phyloP scores from a whole-genome alignment of 2,797 vertebrate species.

The Crossoptilon crossoptilon region DNA sequence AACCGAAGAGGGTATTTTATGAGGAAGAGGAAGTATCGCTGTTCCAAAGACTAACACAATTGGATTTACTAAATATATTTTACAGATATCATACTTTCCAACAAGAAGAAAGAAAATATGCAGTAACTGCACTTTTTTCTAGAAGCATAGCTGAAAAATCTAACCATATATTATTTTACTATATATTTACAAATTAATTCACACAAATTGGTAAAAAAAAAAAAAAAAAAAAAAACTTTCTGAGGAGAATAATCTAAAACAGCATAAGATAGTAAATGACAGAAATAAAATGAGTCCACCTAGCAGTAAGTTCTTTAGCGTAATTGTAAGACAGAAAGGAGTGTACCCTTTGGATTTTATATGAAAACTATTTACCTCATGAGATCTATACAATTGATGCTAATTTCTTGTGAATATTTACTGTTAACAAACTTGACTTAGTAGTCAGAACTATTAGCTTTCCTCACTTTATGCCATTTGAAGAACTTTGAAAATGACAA shows the following conservation, averaged over 20 bases:
- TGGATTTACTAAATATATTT: neutral
- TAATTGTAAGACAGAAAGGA: neutral
- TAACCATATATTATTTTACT: neutral
- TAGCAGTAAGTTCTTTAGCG: neutral
- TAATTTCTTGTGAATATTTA: slow-evolving; percentile 36
- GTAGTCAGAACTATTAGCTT: slow-evolving; percentile 35
- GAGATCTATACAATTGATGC: slow-evolving; percentile 16
- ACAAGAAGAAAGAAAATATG: neutral
- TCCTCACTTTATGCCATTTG: neutral
- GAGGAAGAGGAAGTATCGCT: neutral
- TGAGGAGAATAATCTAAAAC: neutral
- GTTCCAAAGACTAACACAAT: neutral
- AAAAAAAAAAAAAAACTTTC: neutral
- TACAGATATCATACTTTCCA: neutral
- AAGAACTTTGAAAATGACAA: neutral
- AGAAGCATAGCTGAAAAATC: neutral
- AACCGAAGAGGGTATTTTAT: neutral
- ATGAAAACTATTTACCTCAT: neutral
- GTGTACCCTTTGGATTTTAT: neutral
- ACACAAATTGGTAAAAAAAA: neutral
- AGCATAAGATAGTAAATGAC: neutral
- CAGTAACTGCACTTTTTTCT: neutral
- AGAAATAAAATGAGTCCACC: neutral
- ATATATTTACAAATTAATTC: neutral
- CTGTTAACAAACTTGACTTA: slow-evolving; percentile 15